phyloP scores from a whole-genome alignment of 2,113 vertebrate genomes.

The Pampusana beccarii region DNA sequence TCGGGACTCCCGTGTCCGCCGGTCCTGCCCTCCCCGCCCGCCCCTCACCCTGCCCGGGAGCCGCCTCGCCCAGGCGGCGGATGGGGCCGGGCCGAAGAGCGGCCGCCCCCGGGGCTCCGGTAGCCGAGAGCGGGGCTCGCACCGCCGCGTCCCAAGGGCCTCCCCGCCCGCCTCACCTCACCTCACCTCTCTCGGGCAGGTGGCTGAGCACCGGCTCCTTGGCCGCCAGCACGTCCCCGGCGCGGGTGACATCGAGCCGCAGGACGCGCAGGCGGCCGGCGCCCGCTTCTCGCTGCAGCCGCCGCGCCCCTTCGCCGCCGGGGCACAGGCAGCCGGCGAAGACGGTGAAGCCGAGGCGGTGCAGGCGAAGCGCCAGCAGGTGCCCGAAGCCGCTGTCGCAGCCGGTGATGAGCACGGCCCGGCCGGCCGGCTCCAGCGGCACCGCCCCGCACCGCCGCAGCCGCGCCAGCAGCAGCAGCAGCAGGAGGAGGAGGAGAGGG shows the following conservation, averaged over 20 bases:
- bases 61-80: neutral
- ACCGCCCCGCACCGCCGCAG: neutral
- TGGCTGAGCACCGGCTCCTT: slow-evolving; percentile 69
- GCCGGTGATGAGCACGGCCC: slow-evolving; percentile 67
- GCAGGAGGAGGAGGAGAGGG: neutral
- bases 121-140: neutral
- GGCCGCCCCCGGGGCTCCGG: neutral
- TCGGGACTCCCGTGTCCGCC: neutral
- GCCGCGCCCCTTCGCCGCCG: slow-evolving; percentile 67
- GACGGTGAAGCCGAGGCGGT: slow-evolving; percentile 55
- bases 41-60: neutral
- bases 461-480: neutral
- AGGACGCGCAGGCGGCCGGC: slow-evolving; percentile 67
- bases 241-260: slow-evolving; percentile 75
- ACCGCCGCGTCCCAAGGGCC: neutral
- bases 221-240: slow-evolving; percentile 68
- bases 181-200: slow-evolving; percentile 67
- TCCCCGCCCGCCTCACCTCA: neutral
- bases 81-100: too few relatives aligned
- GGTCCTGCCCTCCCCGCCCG: neutral
- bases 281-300: slow-evolving; percentile 47
- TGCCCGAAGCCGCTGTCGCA: slow-evolving; percentile 69
- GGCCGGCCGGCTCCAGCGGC: slow-evolving; percentile 21
- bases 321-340: slow-evolving; percentile 67
- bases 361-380: slow-evolving; percentile 50